A percentile compares a stretch with the other conserved stretches of the same genome.
Evolutionary conservation across 2,113 vertebrate species (phyloP).

Genomic region (Mus spicilegus): DNA sequence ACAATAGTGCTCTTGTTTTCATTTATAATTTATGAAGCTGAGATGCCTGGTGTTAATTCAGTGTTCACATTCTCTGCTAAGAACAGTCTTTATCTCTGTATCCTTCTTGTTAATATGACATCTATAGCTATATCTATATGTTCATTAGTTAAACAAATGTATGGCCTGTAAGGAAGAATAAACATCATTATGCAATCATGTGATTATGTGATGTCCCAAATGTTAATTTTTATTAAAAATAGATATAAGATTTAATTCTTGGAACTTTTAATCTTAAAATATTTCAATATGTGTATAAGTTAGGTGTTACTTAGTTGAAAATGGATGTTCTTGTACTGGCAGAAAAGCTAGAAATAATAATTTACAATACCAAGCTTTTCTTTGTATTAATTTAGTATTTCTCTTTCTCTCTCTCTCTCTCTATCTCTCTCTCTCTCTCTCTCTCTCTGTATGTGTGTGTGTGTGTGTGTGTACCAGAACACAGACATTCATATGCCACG

Average conservation of each 20-base stretch:
- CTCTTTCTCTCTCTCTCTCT: no score
- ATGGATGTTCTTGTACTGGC: not conserved
- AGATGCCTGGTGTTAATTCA: conserved; percentile 32
- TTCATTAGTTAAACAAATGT: conserved; percentile 38
- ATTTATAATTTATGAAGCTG: conserved; percentile 48
- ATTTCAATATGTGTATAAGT: conserved; percentile 25
- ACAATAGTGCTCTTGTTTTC: conserved; percentile 22
- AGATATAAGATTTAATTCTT: conserved; percentile 19
- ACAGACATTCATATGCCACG: not conserved
- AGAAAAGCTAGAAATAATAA: conserved; percentile 38
- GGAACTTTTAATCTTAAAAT: conserved; percentile 62
- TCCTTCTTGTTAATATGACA: not conserved
- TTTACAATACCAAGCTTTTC: not conserved
- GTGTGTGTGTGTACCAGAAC: not conserved
- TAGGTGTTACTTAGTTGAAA: conserved; percentile 33
- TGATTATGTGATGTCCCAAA: conserved; percentile 18
- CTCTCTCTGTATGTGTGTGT: not conserved
- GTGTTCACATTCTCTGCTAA: conserved; percentile 13
- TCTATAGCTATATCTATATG: not conserved
- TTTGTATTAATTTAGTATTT: not conserved
- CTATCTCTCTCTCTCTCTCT: no score
- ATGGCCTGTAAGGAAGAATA: conserved; percentile 21
- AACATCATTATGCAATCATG: conserved; percentile 26
- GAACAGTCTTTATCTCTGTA: not conserved
- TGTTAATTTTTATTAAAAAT: conserved; percentile 14